Evolutionary conservation across 2,888 invertebrate genomes (phyloP).

Genomic region (Chloromyia formosa): DNA sequence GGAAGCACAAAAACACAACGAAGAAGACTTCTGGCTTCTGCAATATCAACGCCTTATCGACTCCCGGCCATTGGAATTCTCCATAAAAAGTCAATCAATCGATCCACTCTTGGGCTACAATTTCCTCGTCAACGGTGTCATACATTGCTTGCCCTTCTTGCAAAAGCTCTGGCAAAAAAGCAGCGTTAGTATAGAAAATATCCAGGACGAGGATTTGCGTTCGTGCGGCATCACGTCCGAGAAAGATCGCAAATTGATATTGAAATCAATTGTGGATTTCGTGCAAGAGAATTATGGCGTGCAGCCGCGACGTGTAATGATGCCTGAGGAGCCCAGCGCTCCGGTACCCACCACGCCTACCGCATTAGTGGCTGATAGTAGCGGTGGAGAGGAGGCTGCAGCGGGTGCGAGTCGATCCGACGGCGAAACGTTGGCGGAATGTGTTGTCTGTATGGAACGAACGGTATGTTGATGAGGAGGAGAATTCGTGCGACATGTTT

Average conservation of each 20-base stretch:
- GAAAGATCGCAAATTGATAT: slow-evolving; percentile 70
- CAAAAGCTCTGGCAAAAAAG: slow-evolving; percentile 54
- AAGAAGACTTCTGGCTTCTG: slow-evolving; percentile 75
- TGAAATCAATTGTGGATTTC: slow-evolving; percentile 72
- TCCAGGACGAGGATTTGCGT: slow-evolving; percentile 68
- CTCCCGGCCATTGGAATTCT: slow-evolving; percentile 73
- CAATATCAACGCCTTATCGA: slow-evolving; percentile 87
- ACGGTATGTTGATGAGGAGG: slow-evolving; percentile 66
- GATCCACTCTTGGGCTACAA: slow-evolving; percentile 75
- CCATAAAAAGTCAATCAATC: slow-evolving; percentile 70
- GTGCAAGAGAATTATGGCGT: slow-evolving; percentile 56
- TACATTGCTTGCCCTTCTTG: slow-evolving; percentile 80
- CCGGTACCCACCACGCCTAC: slow-evolving; percentile 5
- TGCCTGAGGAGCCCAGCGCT: slow-evolving; percentile 17
- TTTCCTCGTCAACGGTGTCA: slow-evolving; percentile 75
- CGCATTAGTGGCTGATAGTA: no score
- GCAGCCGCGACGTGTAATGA: background rate
- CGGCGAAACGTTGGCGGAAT: slow-evolving; percentile 68
- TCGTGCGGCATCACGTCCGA: slow-evolving; percentile 68
- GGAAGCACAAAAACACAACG: slow-evolving; percentile 69
- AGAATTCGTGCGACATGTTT: no score
- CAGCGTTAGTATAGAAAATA: slow-evolving; percentile 56
- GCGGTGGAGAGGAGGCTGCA: no score
- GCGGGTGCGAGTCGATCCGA: background rate
- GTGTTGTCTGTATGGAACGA: slow-evolving; percentile 84